Percentiles rank a stretch among this genome's conserved stretches.
phyloP scores from a whole-genome alignment of 2,888 invertebrate genomes.

The Drosophila fungiperda region DNA sequence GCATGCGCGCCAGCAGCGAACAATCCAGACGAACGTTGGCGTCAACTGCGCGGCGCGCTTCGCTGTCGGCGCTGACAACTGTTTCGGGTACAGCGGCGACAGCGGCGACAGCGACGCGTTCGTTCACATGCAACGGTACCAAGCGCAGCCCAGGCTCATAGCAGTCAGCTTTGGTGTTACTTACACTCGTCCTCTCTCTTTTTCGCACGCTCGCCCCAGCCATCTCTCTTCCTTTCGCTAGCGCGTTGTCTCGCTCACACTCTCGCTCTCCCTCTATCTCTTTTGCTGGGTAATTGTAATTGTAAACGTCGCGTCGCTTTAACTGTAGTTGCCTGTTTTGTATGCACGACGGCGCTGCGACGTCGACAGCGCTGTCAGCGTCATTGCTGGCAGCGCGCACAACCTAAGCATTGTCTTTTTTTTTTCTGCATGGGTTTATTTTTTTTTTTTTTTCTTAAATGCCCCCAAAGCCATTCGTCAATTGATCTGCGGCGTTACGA shows the following conservation, averaged over 20 bases:
- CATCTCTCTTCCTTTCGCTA: constrained; percentile 28
- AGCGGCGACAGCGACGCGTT: constrained; percentile 17
- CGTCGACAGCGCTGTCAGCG: constrained; percentile 42
- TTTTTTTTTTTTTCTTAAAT: constrained; percentile 4
- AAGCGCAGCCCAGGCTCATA: constrained; percentile 51
- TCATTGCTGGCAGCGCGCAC: constrained; percentile 24
- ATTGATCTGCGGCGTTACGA: constrained; percentile 66
- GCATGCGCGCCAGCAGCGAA: constrained; percentile 81
- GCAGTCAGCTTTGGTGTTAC: constrained; percentile 68
- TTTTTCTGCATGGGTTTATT: constrained; percentile 3
- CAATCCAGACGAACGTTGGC: constrained; percentile 67
- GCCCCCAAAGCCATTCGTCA: constrained; percentile 58
- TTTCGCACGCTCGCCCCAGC: constrained; percentile 1
- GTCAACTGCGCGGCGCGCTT: constrained; percentile 18
- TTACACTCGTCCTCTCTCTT: constrained; percentile 15
- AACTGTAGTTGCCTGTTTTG: constrained; percentile 64
- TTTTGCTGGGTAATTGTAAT: constrained; percentile 46
- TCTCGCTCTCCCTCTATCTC: constrained; percentile 13
- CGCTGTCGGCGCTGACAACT: constrained; percentile 5
- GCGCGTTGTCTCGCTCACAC: constrained; percentile 4
- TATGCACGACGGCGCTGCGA: constrained; percentile 59
- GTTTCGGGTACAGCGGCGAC: constrained; percentile 3
- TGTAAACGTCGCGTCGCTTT: constrained; percentile 42
- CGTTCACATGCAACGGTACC: constrained; percentile 63
- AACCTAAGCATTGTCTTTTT: constrained; percentile 19